Evolutionary conservation across 2,113 vertebrate species (phyloP).

Genomic region (Melospiza melodia): DNA sequence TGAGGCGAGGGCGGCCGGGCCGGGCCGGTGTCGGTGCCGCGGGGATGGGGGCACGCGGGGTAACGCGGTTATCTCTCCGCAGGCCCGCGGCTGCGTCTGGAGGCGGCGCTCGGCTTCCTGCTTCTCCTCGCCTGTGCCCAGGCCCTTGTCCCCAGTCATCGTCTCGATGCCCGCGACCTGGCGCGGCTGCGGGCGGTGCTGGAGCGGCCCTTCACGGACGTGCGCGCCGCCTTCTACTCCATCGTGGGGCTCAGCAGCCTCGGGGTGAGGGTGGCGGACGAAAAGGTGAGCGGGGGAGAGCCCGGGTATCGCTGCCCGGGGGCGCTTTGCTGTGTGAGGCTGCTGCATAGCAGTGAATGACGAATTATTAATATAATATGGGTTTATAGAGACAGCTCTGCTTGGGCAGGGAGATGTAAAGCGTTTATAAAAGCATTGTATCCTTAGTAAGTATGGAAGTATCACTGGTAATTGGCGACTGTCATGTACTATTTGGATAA

Average conservation of each 20-base stretch:
- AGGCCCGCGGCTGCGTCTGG: neutral
- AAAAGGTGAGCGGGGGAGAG: conserved; percentile 73
- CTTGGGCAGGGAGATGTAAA: neutral
- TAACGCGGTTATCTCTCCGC: neutral
- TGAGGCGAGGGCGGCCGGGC: fast-evolving
- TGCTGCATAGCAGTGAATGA: neutral
- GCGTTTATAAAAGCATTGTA: fast-evolving
- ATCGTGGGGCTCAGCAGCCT: conserved; percentile 85
- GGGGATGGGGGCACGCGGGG: fast-evolving
- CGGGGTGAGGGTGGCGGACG: conserved; percentile 79
- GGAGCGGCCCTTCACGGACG: conserved; percentile 79
- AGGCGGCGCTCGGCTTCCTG: conserved; percentile 6
- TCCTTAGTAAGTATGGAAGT: fast-evolving
- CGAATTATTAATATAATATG: fast-evolving
- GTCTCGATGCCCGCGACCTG: conserved; percentile 85
- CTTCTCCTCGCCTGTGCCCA: conserved; percentile 71
- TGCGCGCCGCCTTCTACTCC: conserved; percentile 88
- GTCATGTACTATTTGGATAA: fast-evolving
- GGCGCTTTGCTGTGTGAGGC: neutral
- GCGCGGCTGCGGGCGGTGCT: conserved; percentile 82
- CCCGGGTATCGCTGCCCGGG: neutral
- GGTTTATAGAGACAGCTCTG: neutral
- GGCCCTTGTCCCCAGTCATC: conserved; percentile 86
- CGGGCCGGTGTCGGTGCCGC: fast-evolving
- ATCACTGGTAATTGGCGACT: fast-evolving